A percentile compares a stretch with the other conserved stretches of the same genome.
These are phyloP conservation scores for Sminthurinus aureus DNA, from an alignment of 2,888 invertebrate genomes.

Conservation along the genomic window DNA sequence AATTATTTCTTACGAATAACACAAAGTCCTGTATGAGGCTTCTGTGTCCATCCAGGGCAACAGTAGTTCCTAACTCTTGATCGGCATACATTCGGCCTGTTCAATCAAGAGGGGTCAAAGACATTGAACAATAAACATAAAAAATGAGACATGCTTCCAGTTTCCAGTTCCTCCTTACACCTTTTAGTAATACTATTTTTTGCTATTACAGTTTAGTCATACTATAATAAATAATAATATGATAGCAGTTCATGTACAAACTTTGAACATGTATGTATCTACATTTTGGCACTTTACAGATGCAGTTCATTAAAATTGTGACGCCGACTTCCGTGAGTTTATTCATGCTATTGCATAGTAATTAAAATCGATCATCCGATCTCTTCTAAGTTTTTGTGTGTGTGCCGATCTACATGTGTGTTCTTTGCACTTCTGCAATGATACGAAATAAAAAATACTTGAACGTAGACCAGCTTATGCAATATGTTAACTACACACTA, in stretches of 20 bases:
- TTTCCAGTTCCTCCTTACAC: not conserved
- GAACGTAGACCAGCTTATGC: too few species aligned
- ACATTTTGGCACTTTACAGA: too few species aligned
- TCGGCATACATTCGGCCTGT: conserved; percentile 83
- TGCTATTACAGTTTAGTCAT: too few species aligned
- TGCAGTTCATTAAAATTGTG: too few species aligned
- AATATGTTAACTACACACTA: too few species aligned
- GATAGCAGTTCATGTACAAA: too few species aligned
- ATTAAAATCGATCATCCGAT: conserved; percentile 1
- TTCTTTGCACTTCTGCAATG: too few species aligned
- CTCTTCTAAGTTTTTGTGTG: not conserved
- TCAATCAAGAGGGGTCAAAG: conserved; percentile 61
- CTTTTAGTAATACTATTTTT: not conserved
- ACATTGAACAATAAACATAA: not conserved
- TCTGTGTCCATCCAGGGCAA: conserved; percentile 84
- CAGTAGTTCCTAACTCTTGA: conserved; percentile 78
- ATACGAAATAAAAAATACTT: too few species aligned
- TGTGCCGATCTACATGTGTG: too few species aligned
- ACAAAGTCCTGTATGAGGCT: conserved; percentile 76
- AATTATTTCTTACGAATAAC: conserved; percentile 76
- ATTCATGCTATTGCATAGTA: not conserved
- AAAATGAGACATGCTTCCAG: not conserved
- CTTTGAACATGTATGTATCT: too few species aligned
- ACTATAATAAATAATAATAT: too few species aligned
- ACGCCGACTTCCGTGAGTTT: too few species aligned